Percentiles rank a stretch among this genome's conserved stretches.
phyloP scores from a whole-genome alignment of 2,888 invertebrate genomes.

The Tupiocoris notatus region DNA sequence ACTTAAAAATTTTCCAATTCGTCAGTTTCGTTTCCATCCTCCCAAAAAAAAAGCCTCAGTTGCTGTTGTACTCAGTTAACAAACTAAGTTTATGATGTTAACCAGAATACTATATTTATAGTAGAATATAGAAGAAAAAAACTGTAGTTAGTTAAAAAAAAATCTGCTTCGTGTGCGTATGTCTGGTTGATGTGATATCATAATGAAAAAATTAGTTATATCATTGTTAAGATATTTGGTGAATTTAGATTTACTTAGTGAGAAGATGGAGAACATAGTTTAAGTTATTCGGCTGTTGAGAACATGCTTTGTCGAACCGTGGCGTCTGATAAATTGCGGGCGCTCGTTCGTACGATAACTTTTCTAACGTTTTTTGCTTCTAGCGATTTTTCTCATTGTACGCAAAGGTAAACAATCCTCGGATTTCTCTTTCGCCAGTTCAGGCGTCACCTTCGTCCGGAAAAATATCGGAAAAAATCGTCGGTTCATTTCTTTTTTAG shows the following conservation, averaged over 20 bases:
- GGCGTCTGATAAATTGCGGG: constrained; percentile 15
- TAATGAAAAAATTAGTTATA: constrained; percentile 34
- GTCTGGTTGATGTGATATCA: constrained; percentile 48
- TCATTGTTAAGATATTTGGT: constrained; percentile 44
- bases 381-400: constrained; percentile 41
- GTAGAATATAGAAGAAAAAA: constrained; percentile 48
- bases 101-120: constrained; percentile 49
- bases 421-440: neutral
- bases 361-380: constrained; percentile 43
- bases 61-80: constrained; percentile 48
- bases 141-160: constrained; percentile 46
- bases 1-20: too few species aligned
- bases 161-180: constrained; percentile 49
- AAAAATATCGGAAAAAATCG: neutral
- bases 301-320: constrained; percentile 38
- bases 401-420: constrained; percentile 28
- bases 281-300: constrained; percentile 46
- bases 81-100: constrained; percentile 50
- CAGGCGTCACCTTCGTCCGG: neutral
- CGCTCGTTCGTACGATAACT: constrained; percentile 32
- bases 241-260: constrained; percentile 29
- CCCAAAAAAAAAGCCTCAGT: constrained; percentile 48
- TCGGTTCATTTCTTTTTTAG: constrained; percentile 4
- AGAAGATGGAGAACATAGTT: constrained; percentile 10
- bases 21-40: constrained; percentile 42